A percentile compares a stretch with the other conserved stretches of the same genome.
Conservation (phyloP, 2,888 invertebrate genomes). For the Acanthococcus lagerstroemiae region DNA sequence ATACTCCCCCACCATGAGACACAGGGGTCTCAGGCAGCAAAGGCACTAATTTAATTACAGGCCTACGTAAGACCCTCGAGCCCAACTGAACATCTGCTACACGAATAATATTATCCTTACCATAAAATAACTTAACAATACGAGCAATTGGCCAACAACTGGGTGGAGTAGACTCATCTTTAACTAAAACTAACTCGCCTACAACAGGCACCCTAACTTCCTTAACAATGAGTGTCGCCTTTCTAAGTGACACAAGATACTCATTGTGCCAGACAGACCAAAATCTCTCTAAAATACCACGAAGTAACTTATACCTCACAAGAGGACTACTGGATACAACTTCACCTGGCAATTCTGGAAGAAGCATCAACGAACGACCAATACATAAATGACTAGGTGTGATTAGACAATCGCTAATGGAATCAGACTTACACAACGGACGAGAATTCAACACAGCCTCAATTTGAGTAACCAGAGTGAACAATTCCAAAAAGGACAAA, state of each 20-base stretch:
- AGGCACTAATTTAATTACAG: neutral
- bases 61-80: neutral
- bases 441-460: constrained; percentile 40
- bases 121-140: neutral
- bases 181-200: neutral
- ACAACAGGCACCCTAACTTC: too few species aligned
- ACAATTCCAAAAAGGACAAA: constrained; percentile 40
- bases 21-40: too few species aligned
- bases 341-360: neutral
- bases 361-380: neutral
- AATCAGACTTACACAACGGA: constrained; percentile 35
- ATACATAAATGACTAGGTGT: neutral
- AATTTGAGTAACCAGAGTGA: constrained; percentile 39
- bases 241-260: too few species aligned
- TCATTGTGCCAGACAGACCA: neutral
- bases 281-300: neutral
- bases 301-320: neutral
- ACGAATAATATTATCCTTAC: neutral
- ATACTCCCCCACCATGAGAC: too few species aligned
- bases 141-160: neutral
- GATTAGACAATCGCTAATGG: constrained; percentile 32
- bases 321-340: neutral
- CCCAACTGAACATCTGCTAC: neutral
- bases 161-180: neutral
- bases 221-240: too few species aligned